Evolutionary conservation across 2,113 vertebrate genomes (phyloP).

Genomic region (Ophthalmolycus amberensis): DNA sequence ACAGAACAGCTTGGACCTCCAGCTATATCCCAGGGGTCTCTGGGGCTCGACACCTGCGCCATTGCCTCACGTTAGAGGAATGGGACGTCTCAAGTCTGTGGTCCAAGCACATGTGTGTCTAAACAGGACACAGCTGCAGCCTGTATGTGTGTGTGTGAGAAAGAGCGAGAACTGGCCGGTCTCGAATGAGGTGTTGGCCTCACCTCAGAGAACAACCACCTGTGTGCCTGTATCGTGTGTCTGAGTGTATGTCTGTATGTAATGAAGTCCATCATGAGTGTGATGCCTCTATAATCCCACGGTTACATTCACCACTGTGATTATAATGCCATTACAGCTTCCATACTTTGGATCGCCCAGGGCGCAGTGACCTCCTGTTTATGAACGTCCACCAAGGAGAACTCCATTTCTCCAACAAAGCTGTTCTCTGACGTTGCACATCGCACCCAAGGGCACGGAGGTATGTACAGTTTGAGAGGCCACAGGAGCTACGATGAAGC

Average conservation of each 20-base stretch:
- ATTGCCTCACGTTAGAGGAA: slow-evolving; percentile 77
- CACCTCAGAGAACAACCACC: slow-evolving; percentile 69
- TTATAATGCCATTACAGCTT: slow-evolving; percentile 45
- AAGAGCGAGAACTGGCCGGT: slow-evolving; percentile 10
- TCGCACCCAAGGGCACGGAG: slow-evolving; percentile 5
- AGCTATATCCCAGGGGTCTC: slow-evolving; percentile 64
- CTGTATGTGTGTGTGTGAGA: slow-evolving; percentile 48
- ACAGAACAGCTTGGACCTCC: slow-evolving; percentile 63
- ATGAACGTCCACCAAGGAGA: slow-evolving; percentile 23
- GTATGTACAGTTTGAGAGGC: slow-evolving; percentile 25
- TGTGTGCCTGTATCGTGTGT: slow-evolving; percentile 35
- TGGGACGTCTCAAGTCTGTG: slow-evolving; percentile 57
- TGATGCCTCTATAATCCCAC: slow-evolving; percentile 39
- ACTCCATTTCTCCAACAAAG: slow-evolving; percentile 33
- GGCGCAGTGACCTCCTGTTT: slow-evolving; percentile 2
- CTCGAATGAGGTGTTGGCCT: slow-evolving; percentile 67
- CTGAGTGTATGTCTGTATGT: slow-evolving; percentile 40
- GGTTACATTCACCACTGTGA: slow-evolving; percentile 49
- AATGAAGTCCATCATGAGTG: slow-evolving; percentile 47
- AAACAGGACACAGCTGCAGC: slow-evolving; percentile 78
- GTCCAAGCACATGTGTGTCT: slow-evolving; percentile 61
- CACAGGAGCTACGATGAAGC: not conserved
- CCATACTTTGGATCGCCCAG: slow-evolving; percentile 28
- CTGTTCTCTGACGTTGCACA: not conserved
- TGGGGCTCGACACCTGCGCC: slow-evolving; percentile 74